Conservation (phyloP, 2,113 vertebrate genomes). For the Leptobrachium ailaonicum region DNA sequence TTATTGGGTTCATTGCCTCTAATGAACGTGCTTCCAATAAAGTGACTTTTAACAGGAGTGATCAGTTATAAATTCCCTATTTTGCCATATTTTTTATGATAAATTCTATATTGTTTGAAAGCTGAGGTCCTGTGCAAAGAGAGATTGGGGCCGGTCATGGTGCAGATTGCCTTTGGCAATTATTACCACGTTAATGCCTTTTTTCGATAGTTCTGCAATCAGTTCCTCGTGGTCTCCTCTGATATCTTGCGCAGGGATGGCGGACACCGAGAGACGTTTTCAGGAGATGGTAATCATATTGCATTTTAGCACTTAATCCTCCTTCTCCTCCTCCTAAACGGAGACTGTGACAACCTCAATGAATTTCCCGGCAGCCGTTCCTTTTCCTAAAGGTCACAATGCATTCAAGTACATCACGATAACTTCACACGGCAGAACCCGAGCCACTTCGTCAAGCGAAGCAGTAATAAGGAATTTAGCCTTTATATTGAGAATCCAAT, state of each 20-base stretch:
- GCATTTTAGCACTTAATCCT: background rate
- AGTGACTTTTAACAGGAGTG: too few species aligned
- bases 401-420: background rate
- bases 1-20: too few species aligned
- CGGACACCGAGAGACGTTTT: background rate
- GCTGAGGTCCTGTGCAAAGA: background rate
- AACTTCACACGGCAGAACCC: background rate
- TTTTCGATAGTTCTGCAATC: too few species aligned
- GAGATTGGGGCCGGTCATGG: background rate
- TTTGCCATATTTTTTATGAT: too few species aligned
- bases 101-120: too few species aligned
- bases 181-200: background rate
- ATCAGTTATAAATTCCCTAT: too few species aligned
- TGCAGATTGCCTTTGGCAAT: too few species aligned
- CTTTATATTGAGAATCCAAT: background rate
- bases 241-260: background rate
- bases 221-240: background rate
- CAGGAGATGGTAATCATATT: slow-evolving; percentile 3
- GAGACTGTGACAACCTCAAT: background rate
- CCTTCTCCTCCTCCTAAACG: background rate
- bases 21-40: too few species aligned
- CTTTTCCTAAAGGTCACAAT: background rate
- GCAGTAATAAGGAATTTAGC: background rate
- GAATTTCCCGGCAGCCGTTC: background rate
- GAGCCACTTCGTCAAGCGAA: background rate